Conservation (phyloP, 2,113 vertebrate species). For the Apeltes quadracus region DNA sequence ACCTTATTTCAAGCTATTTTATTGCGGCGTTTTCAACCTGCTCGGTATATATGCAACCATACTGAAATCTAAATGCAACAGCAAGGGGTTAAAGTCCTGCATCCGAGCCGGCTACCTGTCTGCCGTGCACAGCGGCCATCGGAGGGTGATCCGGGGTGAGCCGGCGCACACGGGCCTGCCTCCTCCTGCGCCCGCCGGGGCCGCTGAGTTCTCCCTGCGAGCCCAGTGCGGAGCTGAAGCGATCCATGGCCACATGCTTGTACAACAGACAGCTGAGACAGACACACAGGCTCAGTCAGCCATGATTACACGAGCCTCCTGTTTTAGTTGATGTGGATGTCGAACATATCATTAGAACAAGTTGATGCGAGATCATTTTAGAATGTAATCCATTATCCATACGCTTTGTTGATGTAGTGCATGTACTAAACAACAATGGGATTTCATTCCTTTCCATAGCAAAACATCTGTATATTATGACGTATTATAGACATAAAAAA, state of each 20-base stretch:
- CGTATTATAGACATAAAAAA: background rate
- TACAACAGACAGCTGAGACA: slow-evolving; percentile 88
- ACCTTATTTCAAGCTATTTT: background rate
- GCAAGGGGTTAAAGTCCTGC: background rate
- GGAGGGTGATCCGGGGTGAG: slow-evolving; percentile 80
- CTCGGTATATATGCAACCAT: background rate
- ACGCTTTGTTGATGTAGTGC: background rate
- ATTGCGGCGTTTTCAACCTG: background rate
- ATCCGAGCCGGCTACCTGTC: slow-evolving; percentile 73
- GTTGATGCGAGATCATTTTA: background rate
- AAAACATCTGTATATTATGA: background rate
- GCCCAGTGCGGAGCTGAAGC: slow-evolving; percentile 84
- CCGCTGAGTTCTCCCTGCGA: slow-evolving; percentile 77
- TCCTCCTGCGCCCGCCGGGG: slow-evolving; percentile 63
- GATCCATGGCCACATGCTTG: slow-evolving; percentile 87
- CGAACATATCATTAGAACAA: background rate
- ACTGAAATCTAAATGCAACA: slow-evolving; percentile 5
- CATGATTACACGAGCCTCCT: background rate
- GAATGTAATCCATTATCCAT: background rate
- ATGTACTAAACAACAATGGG: background rate
- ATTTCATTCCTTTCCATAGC: background rate
- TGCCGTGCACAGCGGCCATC: slow-evolving; percentile 85
- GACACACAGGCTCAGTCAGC: background rate
- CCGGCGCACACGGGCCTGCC: slow-evolving; percentile 73
- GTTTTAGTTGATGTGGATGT: background rate